These are phyloP conservation scores for Damaliscus lunatus DNA, from an alignment of 2,113 vertebrate species.

Conservation along the genomic window DNA sequence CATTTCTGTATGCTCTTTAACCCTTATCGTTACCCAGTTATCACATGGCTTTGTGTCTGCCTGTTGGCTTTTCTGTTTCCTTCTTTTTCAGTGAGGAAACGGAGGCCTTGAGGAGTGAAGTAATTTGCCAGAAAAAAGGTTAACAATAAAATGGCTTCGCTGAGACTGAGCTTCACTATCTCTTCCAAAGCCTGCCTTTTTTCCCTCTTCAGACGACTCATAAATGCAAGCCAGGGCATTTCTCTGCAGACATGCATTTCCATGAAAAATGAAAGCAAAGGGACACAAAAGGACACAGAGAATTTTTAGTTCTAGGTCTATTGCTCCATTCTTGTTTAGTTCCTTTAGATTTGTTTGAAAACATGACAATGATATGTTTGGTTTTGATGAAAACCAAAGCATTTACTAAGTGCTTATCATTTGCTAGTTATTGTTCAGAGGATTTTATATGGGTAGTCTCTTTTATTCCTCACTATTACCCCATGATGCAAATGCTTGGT, in stretches of 20 bases:
- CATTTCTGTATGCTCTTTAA: not conserved
- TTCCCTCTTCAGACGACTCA: not conserved
- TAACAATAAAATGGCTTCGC: not conserved
- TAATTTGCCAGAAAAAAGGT: not conserved
- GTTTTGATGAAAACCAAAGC: not conserved
- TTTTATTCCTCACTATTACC: not conserved
- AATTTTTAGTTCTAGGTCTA: not conserved
- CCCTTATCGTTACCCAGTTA: not conserved
- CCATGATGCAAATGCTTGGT: not conserved
- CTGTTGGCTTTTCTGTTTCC: not conserved
- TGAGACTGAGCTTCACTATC: not conserved
- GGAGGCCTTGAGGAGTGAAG: not conserved
- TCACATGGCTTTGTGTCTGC: not conserved
- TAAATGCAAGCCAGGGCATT: not conserved
- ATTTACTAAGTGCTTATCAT: not conserved
- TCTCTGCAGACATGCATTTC: not conserved
- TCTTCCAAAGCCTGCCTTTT: not conserved
- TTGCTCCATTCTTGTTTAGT: not conserved
- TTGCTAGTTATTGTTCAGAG: not conserved
- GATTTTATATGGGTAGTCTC: not conserved
- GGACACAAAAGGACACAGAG: not conserved
- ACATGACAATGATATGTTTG: not conserved
- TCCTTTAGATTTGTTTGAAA: not conserved
- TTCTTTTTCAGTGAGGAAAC: not conserved
- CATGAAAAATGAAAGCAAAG: not conserved